Percentiles rank a stretch among this genome's conserved stretches.
Evolutionary conservation across 2,113 vertebrate genomes (phyloP).

Genomic region (Chaetodon trifascialis): DNA sequence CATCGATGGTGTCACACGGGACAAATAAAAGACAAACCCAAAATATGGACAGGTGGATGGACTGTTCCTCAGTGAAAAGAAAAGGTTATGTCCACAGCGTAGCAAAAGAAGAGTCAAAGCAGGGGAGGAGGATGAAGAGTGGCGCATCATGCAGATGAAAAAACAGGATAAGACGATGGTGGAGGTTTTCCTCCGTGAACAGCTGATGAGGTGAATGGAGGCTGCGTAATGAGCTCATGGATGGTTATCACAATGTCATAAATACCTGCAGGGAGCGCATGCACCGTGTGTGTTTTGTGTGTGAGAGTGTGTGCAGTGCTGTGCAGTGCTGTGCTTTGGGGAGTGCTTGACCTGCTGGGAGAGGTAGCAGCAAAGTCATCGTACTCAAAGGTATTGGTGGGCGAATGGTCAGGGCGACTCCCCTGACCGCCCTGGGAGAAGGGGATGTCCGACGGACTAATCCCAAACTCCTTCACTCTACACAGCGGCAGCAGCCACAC

Average conservation of each 20-base stretch:
- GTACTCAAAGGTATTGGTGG: conserved; percentile 94
- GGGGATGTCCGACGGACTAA: conserved; percentile 99
- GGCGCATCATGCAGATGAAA: conserved; percentile 48
- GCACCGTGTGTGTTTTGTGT: conserved; percentile 44
- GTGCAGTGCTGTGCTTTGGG: conserved; percentile 59
- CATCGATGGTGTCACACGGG: conserved; percentile 13
- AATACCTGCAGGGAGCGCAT: conserved; percentile 41
- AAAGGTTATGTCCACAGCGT: neutral
- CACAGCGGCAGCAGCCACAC: conserved; percentile 81
- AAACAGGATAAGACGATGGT: conserved; percentile 4
- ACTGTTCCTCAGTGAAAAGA: conserved; percentile 9
- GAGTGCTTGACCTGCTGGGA: conserved; percentile 90
- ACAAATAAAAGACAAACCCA: conserved; percentile 39
- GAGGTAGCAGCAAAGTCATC: conserved; percentile 95
- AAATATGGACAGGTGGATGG: neutral
- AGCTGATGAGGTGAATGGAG: conserved; percentile 33
- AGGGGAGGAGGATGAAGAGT: conserved; percentile 22
- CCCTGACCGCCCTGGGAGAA: conserved; percentile 96
- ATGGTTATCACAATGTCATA: neutral
- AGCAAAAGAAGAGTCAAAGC: conserved; percentile 20
- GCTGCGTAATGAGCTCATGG: conserved; percentile 23
- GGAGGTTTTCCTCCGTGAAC: conserved; percentile 13
- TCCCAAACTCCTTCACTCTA: conserved; percentile 99
- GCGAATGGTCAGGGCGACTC: conserved; percentile 96
- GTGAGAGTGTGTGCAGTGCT: conserved; percentile 39